Evolutionary conservation across 2,113 vertebrate genomes (phyloP), one percentile per base, ranked within the genome.

Genomic region (Boleophthalmus pectinirostris): DNA sequence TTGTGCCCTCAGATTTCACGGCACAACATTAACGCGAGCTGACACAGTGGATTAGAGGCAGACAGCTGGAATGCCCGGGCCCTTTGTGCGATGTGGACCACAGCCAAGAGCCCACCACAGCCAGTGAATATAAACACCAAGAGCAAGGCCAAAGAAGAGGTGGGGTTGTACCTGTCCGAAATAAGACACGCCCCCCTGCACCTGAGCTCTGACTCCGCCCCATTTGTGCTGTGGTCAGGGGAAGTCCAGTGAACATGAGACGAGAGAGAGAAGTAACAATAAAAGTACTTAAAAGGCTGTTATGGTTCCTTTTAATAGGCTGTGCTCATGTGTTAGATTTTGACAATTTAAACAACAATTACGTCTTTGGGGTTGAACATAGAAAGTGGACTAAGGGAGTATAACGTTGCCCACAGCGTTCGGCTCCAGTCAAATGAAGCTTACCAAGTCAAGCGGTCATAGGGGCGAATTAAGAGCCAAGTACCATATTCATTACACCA

Each of bases 11-110:
- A 94, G 96, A 96, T 97, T 97, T 99, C 96, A 98, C 93, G 94
- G 95, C 94, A 95, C 94, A 96, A 96, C 96, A 95, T 98, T 99
- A 99, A 98, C 96, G 91, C 93, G 95, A 96, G 94, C 96, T 98
- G 97, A 99, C 97, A 98, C 95, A 93, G 92, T 95, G 97, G 97
- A 99, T 98, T 98, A 98, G 95, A 95, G 87, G 94, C 96, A 97
- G 97, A 97, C 96, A 97, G 96, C 95, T 97, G 96, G 96, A 98
- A 98, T 98, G 96, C 95, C 94, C 94, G 93, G 94, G 91, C 83
- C 85, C 96, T 98, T 98, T 99, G 97, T 99, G 94, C 92, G 88
- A 91, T 69, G 89, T 97, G 97, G 96, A 97, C 92, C 91, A 93
- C 94, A 94, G 97, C 97, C 97, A 91, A 96, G 94, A 95, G 91